phyloP scores from a whole-genome alignment of 2,113 vertebrate species.

The Xyliphius kryptos region DNA sequence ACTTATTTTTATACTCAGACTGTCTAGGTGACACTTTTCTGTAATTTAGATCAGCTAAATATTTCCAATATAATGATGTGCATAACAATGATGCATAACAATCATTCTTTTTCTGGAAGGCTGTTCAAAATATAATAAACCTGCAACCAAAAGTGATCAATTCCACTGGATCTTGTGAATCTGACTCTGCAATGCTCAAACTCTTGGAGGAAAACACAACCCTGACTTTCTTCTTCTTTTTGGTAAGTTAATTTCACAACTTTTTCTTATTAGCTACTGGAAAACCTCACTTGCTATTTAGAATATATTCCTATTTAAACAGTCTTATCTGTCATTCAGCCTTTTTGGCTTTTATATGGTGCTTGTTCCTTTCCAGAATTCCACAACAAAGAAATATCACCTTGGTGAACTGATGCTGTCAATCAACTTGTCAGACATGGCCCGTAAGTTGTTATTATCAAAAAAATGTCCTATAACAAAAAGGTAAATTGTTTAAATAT shows the following conservation, averaged over 20 bases:
- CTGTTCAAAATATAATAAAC: conserved; percentile 66
- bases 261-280: not conserved
- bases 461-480: not conserved
- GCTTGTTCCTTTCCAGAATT: conserved; percentile 53
- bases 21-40: too few relatives aligned
- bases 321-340: not conserved
- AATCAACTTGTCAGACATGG: conserved; percentile 54
- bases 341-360: not conserved
- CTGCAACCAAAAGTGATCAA: conserved; percentile 63
- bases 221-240: conserved; percentile 64
- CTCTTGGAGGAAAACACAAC: conserved; percentile 49
- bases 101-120: too few relatives aligned
- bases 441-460: conserved; percentile 50
- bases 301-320: not conserved
- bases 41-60: too few relatives aligned
- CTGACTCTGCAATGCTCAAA: conserved; percentile 51
- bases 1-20: too few relatives aligned
- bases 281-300: not conserved
- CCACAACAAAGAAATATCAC: conserved; percentile 61
- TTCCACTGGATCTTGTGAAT: conserved; percentile 60
- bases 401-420: conserved; percentile 54
- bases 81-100: too few relatives aligned
- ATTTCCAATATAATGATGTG: too few relatives aligned
- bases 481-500: not conserved
- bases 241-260: conserved; percentile 61